phyloP scores from a whole-genome alignment of 2,888 invertebrate species.

The Aphidoletes aphidimyza region DNA sequence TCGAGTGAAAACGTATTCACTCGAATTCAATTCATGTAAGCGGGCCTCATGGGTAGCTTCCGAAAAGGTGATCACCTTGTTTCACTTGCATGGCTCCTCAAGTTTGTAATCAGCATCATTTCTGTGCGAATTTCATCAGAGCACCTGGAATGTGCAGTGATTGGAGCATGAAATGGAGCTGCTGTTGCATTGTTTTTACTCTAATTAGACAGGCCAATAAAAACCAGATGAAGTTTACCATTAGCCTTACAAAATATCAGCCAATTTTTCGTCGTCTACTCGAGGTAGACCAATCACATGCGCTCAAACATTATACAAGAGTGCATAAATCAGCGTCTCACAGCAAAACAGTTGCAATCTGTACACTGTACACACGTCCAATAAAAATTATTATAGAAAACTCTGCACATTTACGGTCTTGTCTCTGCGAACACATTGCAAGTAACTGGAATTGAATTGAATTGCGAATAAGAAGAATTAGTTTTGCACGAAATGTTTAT shows the following conservation, averaged over 20 bases:
- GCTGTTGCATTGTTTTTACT: conserved; percentile 40
- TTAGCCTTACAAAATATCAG: neutral
- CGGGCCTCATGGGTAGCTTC: too few species aligned
- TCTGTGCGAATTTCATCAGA: neutral
- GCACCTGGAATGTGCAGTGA: neutral
- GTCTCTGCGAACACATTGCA: conserved; percentile 4
- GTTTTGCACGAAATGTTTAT: conserved; percentile 21
- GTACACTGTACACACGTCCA: neutral
- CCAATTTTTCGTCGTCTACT: neutral
- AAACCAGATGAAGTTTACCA: conserved; percentile 17
- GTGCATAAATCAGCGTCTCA: too few species aligned
- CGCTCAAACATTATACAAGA: too few species aligned
- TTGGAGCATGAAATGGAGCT: conserved; percentile 18
- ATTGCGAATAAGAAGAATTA: neutral
- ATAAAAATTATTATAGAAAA: neutral
- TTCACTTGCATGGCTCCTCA: too few species aligned
- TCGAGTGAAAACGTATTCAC: too few species aligned
- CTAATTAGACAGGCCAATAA: conserved; percentile 23
- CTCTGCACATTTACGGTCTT: conserved; percentile 11
- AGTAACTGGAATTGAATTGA: neutral
- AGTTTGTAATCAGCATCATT: too few species aligned
- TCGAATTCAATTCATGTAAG: too few species aligned
- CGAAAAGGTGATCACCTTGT: too few species aligned
- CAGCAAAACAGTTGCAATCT: too few species aligned
- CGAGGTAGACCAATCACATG: too few species aligned